phyloP scores from a whole-genome alignment of 2,888 invertebrate genomes.

The Eupithecia inturbata region DNA sequence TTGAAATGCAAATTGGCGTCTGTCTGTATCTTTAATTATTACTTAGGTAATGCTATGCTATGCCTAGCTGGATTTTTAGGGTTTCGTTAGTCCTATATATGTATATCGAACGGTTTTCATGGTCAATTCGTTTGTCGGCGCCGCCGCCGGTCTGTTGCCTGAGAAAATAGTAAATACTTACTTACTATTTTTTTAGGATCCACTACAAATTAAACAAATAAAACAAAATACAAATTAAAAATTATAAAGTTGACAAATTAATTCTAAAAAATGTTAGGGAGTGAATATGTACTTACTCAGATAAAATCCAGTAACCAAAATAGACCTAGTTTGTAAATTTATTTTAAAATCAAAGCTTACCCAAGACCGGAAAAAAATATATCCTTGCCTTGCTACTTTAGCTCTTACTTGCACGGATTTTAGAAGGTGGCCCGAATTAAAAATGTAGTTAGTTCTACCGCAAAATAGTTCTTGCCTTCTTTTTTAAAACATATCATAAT shows the following conservation, averaged over 20 bases:
- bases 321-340: not conserved
- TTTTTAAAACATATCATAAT: too few relatives aligned
- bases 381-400: not conserved
- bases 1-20: slow-evolving; percentile 58
- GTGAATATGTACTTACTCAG: too few relatives aligned
- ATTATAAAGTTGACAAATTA: too few relatives aligned
- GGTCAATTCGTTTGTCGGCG: not conserved
- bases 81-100: not conserved
- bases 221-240: too few relatives aligned
- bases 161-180: not conserved
- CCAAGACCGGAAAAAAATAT: not conserved
- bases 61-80: slow-evolving; percentile 8
- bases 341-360: not conserved
- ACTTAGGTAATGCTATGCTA: slow-evolving; percentile 20
- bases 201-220: too few relatives aligned
- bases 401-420: not conserved
- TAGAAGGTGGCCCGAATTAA: too few relatives aligned
- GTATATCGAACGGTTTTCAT: not conserved
- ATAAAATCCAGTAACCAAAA: too few relatives aligned
- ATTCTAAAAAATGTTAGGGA: too few relatives aligned
- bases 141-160: too few relatives aligned
- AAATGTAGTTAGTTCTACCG: too few relatives aligned
- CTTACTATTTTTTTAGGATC: too few relatives aligned
- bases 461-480: too few relatives aligned
- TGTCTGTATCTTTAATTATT: slow-evolving; percentile 55